A percentile compares a stretch with the other conserved stretches of the same genome.
These are phyloP conservation scores for Panzeria rudis DNA, from an alignment of 2,888 invertebrate species.

Conservation along the genomic window DNA sequence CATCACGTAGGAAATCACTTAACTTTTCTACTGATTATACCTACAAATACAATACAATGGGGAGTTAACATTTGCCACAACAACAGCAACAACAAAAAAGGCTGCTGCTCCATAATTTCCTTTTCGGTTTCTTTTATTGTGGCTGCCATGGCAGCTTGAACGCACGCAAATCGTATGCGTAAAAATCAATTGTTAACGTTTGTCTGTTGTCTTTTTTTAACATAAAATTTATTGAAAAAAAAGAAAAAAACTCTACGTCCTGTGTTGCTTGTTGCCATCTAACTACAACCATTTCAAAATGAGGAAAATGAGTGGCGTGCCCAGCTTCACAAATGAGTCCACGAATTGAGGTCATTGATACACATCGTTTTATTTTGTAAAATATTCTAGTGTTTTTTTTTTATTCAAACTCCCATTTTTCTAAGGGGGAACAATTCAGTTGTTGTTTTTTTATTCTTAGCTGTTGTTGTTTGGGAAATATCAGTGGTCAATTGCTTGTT, in stretches of 20 bases:
- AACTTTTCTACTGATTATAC: constrained; percentile 71
- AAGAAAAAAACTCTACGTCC: constrained; percentile 36
- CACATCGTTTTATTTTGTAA: constrained; percentile 43
- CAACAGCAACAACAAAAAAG: constrained; percentile 27
- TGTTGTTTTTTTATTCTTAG: constrained; percentile 16
- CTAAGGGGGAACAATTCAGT: constrained; percentile 42
- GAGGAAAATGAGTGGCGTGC: constrained; percentile 76
- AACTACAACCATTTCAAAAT: constrained; percentile 47
- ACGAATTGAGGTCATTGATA: constrained; percentile 71
- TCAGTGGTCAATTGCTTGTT: constrained; percentile 75
- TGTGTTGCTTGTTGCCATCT: constrained; percentile 52
- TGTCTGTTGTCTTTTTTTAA: constrained; percentile 64
- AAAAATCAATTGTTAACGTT: constrained; percentile 80
- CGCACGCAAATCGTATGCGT: constrained; percentile 80
- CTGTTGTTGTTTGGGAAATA: constrained; percentile 58
- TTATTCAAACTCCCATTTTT: neutral
- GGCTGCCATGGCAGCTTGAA: constrained; percentile 50
- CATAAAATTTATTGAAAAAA: constrained; percentile 61
- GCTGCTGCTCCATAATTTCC: constrained; percentile 56
- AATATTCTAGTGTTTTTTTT: constrained; percentile 2
- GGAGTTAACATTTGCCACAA: constrained; percentile 68
- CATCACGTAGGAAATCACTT: constrained; percentile 79
- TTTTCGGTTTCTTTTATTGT: constrained; percentile 46
- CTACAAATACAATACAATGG: constrained; percentile 57
- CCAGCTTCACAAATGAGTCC: constrained; percentile 77